Conservation (phyloP, 2,113 vertebrate genomes). For the Tetrao urogallus region DNA sequence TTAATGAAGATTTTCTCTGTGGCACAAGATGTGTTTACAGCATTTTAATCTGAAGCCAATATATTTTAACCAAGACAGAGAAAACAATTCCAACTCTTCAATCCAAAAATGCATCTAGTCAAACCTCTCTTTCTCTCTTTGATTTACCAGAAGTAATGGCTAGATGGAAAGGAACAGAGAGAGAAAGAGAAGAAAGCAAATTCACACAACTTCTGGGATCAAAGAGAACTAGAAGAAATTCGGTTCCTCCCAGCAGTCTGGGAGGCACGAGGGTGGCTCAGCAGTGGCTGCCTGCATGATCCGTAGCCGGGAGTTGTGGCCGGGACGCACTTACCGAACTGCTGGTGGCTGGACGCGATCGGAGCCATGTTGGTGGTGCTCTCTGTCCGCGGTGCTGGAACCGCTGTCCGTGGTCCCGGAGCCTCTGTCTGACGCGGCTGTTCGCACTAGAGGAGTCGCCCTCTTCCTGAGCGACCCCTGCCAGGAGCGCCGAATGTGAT, state of each 20-base stretch:
- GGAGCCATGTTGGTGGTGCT: conserved; percentile 88
- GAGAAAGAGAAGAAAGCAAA: not conserved
- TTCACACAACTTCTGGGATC: not conserved
- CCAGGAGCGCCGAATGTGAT: not conserved
- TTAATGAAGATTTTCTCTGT: not conserved
- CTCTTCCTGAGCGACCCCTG: not conserved
- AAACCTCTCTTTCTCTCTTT: not conserved
- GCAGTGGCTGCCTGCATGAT: not conserved
- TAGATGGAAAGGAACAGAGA: not conserved
- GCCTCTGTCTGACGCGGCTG: not conserved
- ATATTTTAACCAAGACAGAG: not conserved
- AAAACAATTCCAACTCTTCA: not conserved
- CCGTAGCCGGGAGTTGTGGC: not conserved
- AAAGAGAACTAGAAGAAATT: not conserved
- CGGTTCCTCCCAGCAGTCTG: not conserved
- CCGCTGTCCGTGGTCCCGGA: conserved; percentile 81
- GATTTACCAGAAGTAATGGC: rapidly evolving
- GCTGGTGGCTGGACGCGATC: conserved; percentile 78
- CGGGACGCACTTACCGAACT: conserved; percentile 86
- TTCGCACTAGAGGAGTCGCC: not conserved
- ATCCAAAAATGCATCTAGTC: rapidly evolving
- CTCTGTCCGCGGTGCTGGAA: conserved; percentile 85
- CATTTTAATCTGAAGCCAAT: rapidly evolving
- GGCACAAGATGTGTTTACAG: not conserved
- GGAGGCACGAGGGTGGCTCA: not conserved